Evolutionary conservation across 2,888 invertebrate genomes (phyloP).

Genomic region (Temnothorax ravouxi): DNA sequence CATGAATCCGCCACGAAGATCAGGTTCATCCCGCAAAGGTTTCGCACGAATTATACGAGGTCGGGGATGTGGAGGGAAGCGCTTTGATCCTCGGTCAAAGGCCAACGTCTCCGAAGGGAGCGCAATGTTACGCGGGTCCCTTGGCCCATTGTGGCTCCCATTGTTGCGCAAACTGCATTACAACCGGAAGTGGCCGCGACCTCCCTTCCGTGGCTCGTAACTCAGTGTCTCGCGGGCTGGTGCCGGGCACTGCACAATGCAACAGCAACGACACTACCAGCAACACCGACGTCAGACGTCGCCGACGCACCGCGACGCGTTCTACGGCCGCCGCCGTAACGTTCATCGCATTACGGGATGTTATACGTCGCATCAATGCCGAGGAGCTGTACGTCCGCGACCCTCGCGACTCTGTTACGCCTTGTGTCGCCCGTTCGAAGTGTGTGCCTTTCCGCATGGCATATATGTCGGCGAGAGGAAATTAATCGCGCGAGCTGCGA

Average conservation of each 20-base stretch:
- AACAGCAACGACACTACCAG: constrained; percentile 60
- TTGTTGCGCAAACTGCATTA: constrained; percentile 86
- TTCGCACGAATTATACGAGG: constrained; percentile 62
- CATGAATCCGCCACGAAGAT: constrained; percentile 32
- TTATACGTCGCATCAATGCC: constrained; percentile 49
- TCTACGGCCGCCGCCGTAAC: constrained; percentile 67
- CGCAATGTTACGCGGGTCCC: constrained; percentile 72
- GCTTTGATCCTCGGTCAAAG: constrained; percentile 84
- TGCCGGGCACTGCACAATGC: constrained; percentile 69
- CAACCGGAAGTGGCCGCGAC: constrained; percentile 85
- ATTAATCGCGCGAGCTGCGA: constrained; percentile 36
- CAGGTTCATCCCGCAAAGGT: constrained; percentile 46
- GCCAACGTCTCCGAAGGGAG: constrained; percentile 79
- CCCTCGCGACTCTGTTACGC: constrained; percentile 5
- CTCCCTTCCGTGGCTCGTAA: constrained; percentile 85
- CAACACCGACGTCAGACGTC: constrained; percentile 65
- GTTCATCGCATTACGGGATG: constrained; percentile 76
- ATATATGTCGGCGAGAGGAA: constrained; percentile 21
- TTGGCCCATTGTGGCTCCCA: constrained; percentile 84
- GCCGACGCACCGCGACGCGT: constrained; percentile 26
- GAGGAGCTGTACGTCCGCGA: constrained; percentile 42
- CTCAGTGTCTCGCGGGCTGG: constrained; percentile 83
- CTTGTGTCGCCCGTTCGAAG: constrained; percentile 20
- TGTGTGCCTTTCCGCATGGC: constrained; percentile 29
- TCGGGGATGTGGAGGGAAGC: constrained; percentile 51